These are phyloP conservation scores for Ceratitis capitata DNA, from an alignment of 1,140 invertebrate genomes.

Conservation along the genomic window DNA sequence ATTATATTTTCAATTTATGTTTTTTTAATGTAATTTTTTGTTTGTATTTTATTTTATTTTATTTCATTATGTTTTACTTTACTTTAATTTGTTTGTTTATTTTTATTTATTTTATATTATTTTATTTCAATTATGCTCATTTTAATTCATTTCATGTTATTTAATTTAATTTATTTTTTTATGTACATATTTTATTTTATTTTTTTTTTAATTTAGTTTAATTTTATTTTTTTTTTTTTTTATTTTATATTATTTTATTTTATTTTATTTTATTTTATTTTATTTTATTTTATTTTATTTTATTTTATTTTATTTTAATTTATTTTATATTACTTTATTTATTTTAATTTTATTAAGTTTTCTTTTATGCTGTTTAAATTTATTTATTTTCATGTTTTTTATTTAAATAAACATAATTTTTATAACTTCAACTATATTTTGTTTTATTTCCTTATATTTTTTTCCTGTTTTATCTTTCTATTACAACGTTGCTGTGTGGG, in stretches of 20 bases:
- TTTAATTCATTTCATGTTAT: neutral
- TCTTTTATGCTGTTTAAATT: neutral
- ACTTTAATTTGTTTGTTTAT: neutral
- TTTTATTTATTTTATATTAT: neutral
- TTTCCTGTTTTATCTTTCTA: neutral
- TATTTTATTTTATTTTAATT: slow-evolving; percentile 11
- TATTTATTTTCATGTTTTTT: neutral
- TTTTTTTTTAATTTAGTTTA: neutral
- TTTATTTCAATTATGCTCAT: neutral
- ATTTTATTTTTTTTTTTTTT: neutral
- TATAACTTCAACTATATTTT: no score
- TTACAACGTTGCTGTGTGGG: neutral
- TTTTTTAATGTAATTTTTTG: neutral
- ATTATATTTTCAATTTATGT: neutral
- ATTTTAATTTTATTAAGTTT: neutral
- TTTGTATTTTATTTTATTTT: neutral
- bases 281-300: neutral
- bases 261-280: neutral
- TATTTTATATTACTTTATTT: neutral
- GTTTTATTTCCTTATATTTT: neutral
- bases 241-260: neutral
- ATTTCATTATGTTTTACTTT: neutral
- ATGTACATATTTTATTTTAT: neutral
- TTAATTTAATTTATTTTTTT: neutral
- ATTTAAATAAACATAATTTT: neutral